Conservation (phyloP, 2,113 vertebrate genomes). For the Ameiurus melas region DNA sequence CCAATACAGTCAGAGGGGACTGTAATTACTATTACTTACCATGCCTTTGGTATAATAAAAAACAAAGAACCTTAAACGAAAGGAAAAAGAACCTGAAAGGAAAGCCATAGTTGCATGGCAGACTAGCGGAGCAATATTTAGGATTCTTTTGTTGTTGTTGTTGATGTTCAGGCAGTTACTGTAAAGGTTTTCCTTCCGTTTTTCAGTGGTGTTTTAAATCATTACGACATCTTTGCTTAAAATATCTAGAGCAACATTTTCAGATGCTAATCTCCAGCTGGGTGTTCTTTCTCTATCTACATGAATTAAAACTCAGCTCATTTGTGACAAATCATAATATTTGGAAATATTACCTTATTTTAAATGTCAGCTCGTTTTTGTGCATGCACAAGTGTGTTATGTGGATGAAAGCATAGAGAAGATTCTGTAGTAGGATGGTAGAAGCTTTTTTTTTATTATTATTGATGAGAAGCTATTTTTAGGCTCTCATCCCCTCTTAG, state of each 20-base stretch:
- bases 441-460: neutral
- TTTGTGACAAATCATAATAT: neutral
- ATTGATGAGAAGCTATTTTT: slow-evolving; percentile 54
- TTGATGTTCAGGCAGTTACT: neutral
- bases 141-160: too few species aligned
- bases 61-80: too few species aligned
- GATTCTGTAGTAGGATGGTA: neutral
- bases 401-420: neutral
- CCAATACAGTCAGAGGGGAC: too few species aligned
- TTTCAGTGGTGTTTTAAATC: neutral
- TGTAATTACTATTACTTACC: too few species aligned
- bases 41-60: too few species aligned
- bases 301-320: neutral
- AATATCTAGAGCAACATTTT: neutral
- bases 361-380: neutral
- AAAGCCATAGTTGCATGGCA: neutral
- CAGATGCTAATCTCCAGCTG: slow-evolving; percentile 7
- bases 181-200: neutral
- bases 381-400: neutral
- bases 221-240: neutral
- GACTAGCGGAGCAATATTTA: neutral
- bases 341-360: neutral
- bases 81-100: neutral
- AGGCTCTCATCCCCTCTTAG: slow-evolving; percentile 45
- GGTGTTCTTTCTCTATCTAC: neutral